Conservation (phyloP, 1,140 invertebrate species). For the Pomphorhynchus laevis region DNA sequence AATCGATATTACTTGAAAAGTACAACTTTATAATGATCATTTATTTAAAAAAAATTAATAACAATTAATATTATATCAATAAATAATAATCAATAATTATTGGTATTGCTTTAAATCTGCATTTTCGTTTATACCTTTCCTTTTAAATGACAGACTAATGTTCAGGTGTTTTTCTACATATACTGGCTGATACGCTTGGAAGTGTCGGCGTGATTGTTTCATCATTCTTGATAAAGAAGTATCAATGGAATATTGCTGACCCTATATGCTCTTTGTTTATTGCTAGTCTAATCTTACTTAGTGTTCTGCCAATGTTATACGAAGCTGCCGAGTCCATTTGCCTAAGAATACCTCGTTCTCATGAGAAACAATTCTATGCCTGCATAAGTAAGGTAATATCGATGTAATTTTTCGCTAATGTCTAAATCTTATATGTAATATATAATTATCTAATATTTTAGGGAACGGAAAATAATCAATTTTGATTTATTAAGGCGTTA, state of each 20-base stretch:
- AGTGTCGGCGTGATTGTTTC: conserved; percentile 28
- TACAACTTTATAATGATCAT: too few species aligned
- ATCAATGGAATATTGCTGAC: conserved; percentile 27
- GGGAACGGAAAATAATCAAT: too few species aligned
- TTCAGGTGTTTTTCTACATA: conserved; percentile 28
- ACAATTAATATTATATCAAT: too few species aligned
- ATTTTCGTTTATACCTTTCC: conserved; percentile 5
- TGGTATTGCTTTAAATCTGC: conserved; percentile 11
- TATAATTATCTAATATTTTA: too few species aligned
- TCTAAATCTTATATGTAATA: too few species aligned
- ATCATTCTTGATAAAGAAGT: conserved; percentile 27
- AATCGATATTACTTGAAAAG: too few species aligned
- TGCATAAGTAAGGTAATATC: too few species aligned
- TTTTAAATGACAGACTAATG: too few species aligned
- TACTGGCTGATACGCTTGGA: conserved; percentile 28
- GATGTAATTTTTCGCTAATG: too few species aligned
- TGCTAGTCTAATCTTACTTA: conserved; percentile 25
- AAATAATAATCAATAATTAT: conserved; percentile 3
- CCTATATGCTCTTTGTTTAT: conserved; percentile 30
- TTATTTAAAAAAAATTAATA: too few species aligned
- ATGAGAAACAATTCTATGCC: too few species aligned
- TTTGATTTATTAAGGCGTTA: too few species aligned
- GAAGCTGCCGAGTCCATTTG: conserved; percentile 23
- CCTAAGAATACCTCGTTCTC: conserved; percentile 16
- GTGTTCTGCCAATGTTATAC: conserved; percentile 25